Evolutionary conservation across 2,797 vertebrate species (phyloP), one percentile per base, ranked within the genome.

Genomic region (Tragopan temminckii): DNA sequence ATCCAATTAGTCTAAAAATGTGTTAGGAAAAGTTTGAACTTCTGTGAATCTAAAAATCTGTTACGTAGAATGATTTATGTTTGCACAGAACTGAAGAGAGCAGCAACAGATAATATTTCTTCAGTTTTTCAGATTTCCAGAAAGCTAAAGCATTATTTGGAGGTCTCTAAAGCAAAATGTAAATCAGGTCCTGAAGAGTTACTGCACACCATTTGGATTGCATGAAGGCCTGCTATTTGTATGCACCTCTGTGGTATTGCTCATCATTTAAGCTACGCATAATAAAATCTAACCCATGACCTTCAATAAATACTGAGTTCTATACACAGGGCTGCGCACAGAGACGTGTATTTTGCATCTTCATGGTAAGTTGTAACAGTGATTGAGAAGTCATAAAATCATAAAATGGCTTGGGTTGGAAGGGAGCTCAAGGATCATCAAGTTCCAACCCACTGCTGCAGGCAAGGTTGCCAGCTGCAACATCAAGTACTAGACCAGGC

Each of bases 241-340:
- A 38, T 76, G 29, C 7, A 33, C 66, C 40, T 69, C 74, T 83
- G 72, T 77, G 88, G 88, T 85, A 85, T 67, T 66, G 59, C 63
- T 93, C 85, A 94, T 94, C 48, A 53, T 77, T 93, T 68, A 80
- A 94, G 36, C 20, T 90, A 85, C 77, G 71, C 78, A 57, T 94
- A 85, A 93, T 85, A 80, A 94, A 96, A 96, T 71, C 84, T 91
- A 82, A 68, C 35, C 48, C 48, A 3, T 77, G 75, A 82, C 71
- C 62, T 85, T 75, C 24, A 24, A 46, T 77, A 93, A 96, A 94
- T 86, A 93, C 27, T 80, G 57, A 27, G 5, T 42, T 91, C 94
- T 89, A 72, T 46, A 80, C 53, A 87, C 21, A 93, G 35, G 89
- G 7, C 13, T 50, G 29, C 19, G 92, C 38, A 31, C 3, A 42